Evolutionary conservation across 2,888 invertebrate species (phyloP).

Genomic region (Agonum fuliginosum): DNA sequence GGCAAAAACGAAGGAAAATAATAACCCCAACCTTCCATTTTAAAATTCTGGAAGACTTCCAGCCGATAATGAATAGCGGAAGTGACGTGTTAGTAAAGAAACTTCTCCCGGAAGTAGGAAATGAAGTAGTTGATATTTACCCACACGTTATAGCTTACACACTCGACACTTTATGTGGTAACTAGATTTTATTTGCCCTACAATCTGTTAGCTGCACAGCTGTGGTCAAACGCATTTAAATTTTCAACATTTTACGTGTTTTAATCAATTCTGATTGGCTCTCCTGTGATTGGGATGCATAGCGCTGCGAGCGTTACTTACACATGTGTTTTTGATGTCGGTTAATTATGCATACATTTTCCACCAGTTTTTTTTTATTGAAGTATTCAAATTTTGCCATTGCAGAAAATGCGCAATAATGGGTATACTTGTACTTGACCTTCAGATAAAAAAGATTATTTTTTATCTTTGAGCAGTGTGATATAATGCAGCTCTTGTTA

Average conservation of each 20-base stretch:
- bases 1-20: conserved; percentile 82
- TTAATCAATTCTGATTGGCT: background rate
- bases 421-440: too few relatives aligned
- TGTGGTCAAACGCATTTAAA: conserved; percentile 25
- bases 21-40: conserved; percentile 88
- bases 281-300: background rate
- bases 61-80: conserved; percentile 81
- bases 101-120: conserved; percentile 70
- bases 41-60: conserved; percentile 83
- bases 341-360: conserved; percentile 8
- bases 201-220: background rate
- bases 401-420: too few relatives aligned
- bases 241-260: conserved; percentile 1
- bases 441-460: too few relatives aligned
- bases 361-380: background rate
- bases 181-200: conserved; percentile 58
- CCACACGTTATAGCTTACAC: conserved; percentile 78
- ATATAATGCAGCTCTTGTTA: too few relatives aligned
- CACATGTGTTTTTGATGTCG: conserved; percentile 9
- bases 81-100: conserved; percentile 76
- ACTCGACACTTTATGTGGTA: conserved; percentile 80
- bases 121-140: conserved; percentile 76
- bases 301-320: background rate
- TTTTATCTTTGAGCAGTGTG: too few relatives aligned
- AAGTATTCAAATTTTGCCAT: too few relatives aligned